phyloP scores from a whole-genome alignment of 2,113 vertebrate species.

The Dasypus novemcinctus region DNA sequence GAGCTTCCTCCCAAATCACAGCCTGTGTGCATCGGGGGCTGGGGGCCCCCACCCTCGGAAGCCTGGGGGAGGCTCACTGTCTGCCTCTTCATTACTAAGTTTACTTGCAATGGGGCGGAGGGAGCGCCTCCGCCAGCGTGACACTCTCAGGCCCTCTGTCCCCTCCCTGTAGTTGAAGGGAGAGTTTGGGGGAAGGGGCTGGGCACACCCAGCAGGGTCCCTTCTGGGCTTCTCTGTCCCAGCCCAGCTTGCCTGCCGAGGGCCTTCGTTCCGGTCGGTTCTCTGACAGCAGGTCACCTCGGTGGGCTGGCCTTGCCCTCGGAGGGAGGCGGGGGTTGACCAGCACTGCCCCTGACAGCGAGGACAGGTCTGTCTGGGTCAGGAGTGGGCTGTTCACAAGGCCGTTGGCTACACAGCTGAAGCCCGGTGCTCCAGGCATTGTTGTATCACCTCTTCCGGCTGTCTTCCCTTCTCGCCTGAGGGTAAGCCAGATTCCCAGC shows the following conservation, averaged over 20 bases:
- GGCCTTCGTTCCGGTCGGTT: neutral
- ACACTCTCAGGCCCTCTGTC: fast-evolving
- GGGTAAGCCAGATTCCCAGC: neutral
- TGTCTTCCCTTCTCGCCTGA: neutral
- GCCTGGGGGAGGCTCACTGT: neutral
- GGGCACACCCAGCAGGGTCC: fast-evolving
- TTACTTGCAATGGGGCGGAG: neutral
- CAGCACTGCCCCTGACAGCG: neutral
- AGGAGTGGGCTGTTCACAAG: neutral
- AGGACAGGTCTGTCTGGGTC: neutral
- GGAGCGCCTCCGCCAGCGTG: fast-evolving
- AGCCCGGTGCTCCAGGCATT: neutral
- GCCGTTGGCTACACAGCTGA: neutral
- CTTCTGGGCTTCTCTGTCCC: neutral
- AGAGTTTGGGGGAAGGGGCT: neutral
- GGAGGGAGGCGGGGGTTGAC: neutral
- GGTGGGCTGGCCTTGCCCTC: neutral
- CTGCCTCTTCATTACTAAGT: neutral
- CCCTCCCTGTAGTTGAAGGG: neutral
- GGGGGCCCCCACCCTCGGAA: neutral
- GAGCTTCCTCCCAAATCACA: neutral
- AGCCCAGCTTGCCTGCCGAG: neutral
- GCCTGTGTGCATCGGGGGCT: neutral
- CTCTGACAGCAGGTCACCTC: neutral
- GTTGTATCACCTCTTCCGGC: fast-evolving